Evolutionary conservation across 2,797 vertebrate genomes (phyloP).

Genomic region (Loriculus beryllinus): DNA sequence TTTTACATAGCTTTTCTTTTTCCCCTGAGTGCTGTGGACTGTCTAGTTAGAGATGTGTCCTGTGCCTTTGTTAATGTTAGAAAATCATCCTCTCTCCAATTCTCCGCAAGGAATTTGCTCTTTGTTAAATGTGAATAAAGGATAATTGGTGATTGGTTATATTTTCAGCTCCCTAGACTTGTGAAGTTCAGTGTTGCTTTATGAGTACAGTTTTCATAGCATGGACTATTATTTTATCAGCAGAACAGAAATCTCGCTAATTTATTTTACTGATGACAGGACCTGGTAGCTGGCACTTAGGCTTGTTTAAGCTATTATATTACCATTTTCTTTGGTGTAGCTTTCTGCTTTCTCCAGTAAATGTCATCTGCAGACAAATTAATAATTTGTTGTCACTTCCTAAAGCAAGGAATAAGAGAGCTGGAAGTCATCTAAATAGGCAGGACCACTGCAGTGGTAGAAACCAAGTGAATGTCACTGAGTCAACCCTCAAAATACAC

Average conservation of each 20-base stretch:
- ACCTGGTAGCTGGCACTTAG: constrained; percentile 1
- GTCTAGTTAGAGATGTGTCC: not conserved
- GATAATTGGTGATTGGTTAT: not conserved
- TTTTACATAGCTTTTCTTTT: not conserved
- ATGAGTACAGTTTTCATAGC: constrained; percentile 54
- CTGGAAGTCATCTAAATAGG: not conserved
- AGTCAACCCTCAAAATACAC: not conserved
- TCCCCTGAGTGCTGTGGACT: not conserved
- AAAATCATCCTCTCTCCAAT: not conserved
- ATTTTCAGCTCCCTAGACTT: not conserved
- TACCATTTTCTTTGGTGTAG: not conserved
- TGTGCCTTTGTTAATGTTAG: not conserved
- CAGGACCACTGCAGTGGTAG: not conserved
- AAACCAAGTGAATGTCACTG: not conserved
- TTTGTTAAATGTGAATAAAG: constrained; percentile 24
- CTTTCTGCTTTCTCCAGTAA: constrained; percentile 39
- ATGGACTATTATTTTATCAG: constrained; percentile 38
- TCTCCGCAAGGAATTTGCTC: not conserved
- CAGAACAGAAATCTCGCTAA: not conserved
- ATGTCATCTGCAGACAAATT: constrained; percentile 43
- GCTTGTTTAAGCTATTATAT: constrained; percentile 22
- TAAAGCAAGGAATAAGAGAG: not conserved
- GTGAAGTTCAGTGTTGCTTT: constrained; percentile 48
- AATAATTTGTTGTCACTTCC: constrained; percentile 51
- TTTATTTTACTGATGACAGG: constrained; percentile 34